phyloP scores from a whole-genome alignment of 2,888 invertebrate species.

The Coelopa pilipes region DNA sequence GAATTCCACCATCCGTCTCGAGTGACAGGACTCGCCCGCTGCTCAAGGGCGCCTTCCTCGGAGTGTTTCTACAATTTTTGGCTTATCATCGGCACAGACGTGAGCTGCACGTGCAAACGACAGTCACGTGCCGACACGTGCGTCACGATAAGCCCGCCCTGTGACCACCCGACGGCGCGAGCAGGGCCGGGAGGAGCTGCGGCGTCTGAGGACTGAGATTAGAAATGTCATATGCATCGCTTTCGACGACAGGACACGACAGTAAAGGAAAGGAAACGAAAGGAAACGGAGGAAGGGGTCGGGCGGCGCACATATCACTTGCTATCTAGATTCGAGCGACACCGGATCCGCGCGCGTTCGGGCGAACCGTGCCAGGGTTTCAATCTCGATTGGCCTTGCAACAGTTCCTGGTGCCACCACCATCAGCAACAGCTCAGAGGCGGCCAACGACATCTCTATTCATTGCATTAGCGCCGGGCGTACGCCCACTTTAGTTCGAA shows the following conservation, averaged over 20 bases:
- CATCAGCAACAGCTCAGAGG: not conserved
- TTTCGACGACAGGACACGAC: conserved; percentile 32
- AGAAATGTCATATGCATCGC: conserved; percentile 44
- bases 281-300: not conserved
- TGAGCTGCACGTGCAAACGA: conserved; percentile 53
- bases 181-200: not conserved
- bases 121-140: conserved; percentile 60
- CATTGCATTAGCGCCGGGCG: conserved; percentile 7
- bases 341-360: conserved; percentile 28
- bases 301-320: conserved; percentile 44
- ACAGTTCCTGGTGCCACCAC: not conserved
- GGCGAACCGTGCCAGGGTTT: conserved; percentile 19
- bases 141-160: conserved; percentile 36
- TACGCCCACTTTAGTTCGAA: not conserved
- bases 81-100: conserved; percentile 41
- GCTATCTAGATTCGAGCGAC: conserved; percentile 49
- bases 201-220: conserved; percentile 32
- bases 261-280: not conserved
- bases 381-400: conserved; percentile 27
- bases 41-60: not conserved
- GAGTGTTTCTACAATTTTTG: not conserved
- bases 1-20: conserved; percentile 32
- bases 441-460: conserved; percentile 27
- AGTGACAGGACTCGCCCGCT: conserved; percentile 23
- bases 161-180: conserved; percentile 17